A percentile compares a stretch with the other conserved stretches of the same genome.
phyloP scores from a whole-genome alignment of 1,140 invertebrate genomes.

The Drosophila repletoides region DNA sequence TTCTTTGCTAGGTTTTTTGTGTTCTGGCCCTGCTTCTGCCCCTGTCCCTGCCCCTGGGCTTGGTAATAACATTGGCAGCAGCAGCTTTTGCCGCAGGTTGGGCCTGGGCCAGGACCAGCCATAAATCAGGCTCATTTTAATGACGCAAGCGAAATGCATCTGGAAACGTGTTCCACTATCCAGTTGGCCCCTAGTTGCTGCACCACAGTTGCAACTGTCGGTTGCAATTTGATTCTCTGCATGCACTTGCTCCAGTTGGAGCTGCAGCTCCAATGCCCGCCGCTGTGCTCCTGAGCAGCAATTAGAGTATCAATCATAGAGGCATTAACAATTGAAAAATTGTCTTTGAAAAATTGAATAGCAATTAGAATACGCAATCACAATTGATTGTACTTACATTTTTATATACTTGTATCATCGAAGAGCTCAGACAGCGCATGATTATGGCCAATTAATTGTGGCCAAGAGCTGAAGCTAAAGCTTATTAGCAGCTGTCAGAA shows the following conservation, averaged over 20 bases:
- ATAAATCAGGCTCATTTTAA: slow-evolving; percentile 81
- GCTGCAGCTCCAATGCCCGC: neutral
- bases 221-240: slow-evolving; percentile 59
- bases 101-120: slow-evolving; percentile 36
- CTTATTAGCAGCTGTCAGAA: too few species aligned
- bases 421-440: slow-evolving; percentile 8
- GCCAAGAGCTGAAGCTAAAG: neutral
- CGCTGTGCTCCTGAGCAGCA: slow-evolving; percentile 42
- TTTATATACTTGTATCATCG: too few species aligned
- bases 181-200: slow-evolving; percentile 41
- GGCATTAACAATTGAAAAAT: slow-evolving; percentile 80
- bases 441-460: slow-evolving; percentile 35
- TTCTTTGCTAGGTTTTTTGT: slow-evolving; percentile 13
- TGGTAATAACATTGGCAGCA: neutral
- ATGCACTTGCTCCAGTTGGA: slow-evolving; percentile 46
- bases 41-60: too few species aligned
- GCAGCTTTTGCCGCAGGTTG: slow-evolving; percentile 18
- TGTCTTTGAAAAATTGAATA: slow-evolving; percentile 71
- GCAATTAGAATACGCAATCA: slow-evolving; percentile 65
- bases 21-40: too few species aligned
- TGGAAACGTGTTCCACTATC: slow-evolving; percentile 71
- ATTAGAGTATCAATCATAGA: slow-evolving; percentile 76
- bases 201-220: slow-evolving; percentile 23
- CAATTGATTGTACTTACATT: slow-evolving; percentile 32
- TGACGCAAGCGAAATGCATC: slow-evolving; percentile 76